A percentile compares a stretch with the other conserved stretches of the same genome.
Conservation (phyloP, 2,888 invertebrate species). For the Oscheius onirici region DNA sequence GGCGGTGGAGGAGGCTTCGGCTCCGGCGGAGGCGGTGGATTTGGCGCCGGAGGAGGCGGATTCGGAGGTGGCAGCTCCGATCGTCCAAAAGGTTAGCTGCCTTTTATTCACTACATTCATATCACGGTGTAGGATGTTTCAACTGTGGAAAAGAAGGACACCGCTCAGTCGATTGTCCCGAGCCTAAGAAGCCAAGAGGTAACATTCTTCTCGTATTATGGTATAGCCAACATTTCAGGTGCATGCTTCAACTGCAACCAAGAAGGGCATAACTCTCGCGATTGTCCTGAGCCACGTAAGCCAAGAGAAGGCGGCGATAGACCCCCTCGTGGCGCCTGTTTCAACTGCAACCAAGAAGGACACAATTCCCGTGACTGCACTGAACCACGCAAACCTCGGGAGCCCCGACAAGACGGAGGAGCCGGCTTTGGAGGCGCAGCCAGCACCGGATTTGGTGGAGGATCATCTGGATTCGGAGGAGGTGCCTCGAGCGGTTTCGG, state of each 20-base stretch:
- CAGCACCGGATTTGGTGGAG: not conserved
- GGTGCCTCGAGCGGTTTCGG: not conserved
- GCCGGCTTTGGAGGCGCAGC: slow-evolving; percentile 5
- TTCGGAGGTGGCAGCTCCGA: slow-evolving; percentile 17
- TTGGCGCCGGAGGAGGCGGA: slow-evolving; percentile 12
- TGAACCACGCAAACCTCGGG: slow-evolving; percentile 17
- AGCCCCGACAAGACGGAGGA: not conserved
- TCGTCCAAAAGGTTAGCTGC: slow-evolving; percentile 19
- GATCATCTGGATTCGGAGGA: not conserved
- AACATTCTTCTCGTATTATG: not conserved
- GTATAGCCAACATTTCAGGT: not conserved
- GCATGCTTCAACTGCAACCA: slow-evolving; percentile 43
- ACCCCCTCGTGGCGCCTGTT: slow-evolving; percentile 30
- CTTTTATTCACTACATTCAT: slow-evolving; percentile 21
- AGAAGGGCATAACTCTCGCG: slow-evolving; percentile 40
- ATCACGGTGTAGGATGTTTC: slow-evolving; percentile 39
- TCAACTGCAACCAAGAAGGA: slow-evolving; percentile 51
- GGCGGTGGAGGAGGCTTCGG: not conserved
- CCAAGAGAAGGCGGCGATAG: slow-evolving; percentile 21
- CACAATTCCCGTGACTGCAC: slow-evolving; percentile 46
- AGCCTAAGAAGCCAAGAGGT: slow-evolving; percentile 32
- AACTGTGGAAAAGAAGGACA: slow-evolving; percentile 54
- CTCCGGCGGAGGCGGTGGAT: slow-evolving; percentile 19
- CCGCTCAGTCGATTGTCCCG: slow-evolving; percentile 44
- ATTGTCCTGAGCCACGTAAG: slow-evolving; percentile 39